These are phyloP conservation scores for Leptinotarsa peninsularis DNA, from an alignment of 2,888 invertebrate genomes.

Conservation along the genomic window DNA sequence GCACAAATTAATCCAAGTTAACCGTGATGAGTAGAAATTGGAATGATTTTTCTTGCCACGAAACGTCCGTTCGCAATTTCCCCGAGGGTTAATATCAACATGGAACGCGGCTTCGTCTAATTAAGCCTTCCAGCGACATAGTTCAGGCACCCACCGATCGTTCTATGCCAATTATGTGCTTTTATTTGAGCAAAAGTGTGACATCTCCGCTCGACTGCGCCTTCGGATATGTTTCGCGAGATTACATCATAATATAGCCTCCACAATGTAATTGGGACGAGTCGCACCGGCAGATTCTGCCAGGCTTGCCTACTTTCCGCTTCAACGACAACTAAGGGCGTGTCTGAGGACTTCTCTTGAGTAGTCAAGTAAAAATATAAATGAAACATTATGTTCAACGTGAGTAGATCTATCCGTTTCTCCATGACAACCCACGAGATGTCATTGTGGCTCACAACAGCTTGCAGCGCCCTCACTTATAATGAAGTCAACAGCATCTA, in stretches of 20 bases:
- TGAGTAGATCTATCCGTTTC: too few relatives aligned
- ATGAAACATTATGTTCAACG: too few relatives aligned
- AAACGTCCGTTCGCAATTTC: constrained; percentile 62
- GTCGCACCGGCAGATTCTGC: background rate
- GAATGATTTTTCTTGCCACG: constrained; percentile 60
- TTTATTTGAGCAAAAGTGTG: constrained; percentile 35
- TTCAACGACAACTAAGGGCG: background rate
- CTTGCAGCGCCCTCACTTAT: too few relatives aligned
- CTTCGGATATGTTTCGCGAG: constrained; percentile 20
- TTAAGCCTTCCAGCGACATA: constrained; percentile 57
- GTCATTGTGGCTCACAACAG: too few relatives aligned
- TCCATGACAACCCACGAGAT: too few relatives aligned
- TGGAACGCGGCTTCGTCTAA: constrained; percentile 58
- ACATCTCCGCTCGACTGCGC: constrained; percentile 22
- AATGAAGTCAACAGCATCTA: too few relatives aligned
- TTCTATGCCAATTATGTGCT: constrained; percentile 46
- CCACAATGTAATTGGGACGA: constrained; percentile 10
- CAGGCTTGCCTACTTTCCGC: background rate
- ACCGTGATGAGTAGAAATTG: constrained; percentile 59
- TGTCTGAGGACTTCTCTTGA: background rate
- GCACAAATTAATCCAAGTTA: constrained; percentile 59
- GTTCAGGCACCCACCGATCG: constrained; percentile 54
- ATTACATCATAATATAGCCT: constrained; percentile 21
- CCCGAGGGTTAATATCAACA: constrained; percentile 60
- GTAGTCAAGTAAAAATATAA: too few relatives aligned